Base-by-base conservation (phyloP, 1,140 invertebrate genomes). In the Drosophila arawakana region DNA sequence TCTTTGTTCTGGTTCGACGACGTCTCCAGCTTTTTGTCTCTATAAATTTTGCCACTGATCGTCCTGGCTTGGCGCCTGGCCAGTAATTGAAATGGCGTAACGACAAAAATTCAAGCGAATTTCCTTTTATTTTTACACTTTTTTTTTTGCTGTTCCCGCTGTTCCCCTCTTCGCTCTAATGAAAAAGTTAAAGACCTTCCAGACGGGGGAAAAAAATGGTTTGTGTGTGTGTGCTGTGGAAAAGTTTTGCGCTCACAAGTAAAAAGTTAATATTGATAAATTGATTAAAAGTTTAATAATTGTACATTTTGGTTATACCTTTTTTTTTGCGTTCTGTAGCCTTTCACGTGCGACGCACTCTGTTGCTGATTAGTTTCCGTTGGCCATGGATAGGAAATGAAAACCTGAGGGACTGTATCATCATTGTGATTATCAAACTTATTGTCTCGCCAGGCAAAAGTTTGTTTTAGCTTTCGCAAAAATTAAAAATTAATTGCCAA, bases 251-350 rank as follows among this genome's bases (percentile, higher is more conserved):
- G 67, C 62, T 58, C 59, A 65, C 62, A 81, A 81, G 61, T 52
- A 54, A 89, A 88, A 89, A 89, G 80, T 89, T 89, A 89, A 89
- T 89, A 89, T 89, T 89, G 84, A 89, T 89, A 89, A 89, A 89
- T 90, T 89, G 84, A 89, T 89, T 89, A 84, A 89, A 89, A 89
- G 74, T 89, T 89, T 89, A 89, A 90, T 89, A 89, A 89, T 90
- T 89, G 69, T 76, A 52, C 73, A 73, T 80, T 86, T 73, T 81
- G 55, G 69, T 67, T 76, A 5, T 30, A 4, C 6, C 25, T 30
- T 30, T 30, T 30, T 30, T 4, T 30, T 6, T 30, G 2, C 5
- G 3, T 72, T 72, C 3, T 41, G 9, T 43, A 34, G 73, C 18
- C 46, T 65, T 66, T 71, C 25, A 66, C 61, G 69, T 66, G 69